These are phyloP conservation scores for Coregonus ussuriensis DNA, from an alignment of 2,797 vertebrate species.

Conservation along the genomic window DNA sequence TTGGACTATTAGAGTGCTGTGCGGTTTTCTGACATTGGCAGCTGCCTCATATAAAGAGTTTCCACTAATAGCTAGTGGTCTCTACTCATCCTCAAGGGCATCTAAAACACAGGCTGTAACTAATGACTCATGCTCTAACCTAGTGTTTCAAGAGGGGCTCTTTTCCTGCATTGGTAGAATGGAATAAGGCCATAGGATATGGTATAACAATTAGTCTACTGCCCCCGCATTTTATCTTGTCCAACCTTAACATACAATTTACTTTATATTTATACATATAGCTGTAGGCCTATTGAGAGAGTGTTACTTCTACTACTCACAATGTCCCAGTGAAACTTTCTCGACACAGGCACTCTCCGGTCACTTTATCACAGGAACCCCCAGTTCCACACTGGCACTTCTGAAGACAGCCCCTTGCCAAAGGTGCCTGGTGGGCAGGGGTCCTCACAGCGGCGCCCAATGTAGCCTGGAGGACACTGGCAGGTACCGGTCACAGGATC, in stretches of 20 bases:
- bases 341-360: slow-evolving; percentile 84
- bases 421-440: slow-evolving; percentile 77
- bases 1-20: no score
- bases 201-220: background rate
- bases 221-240: background rate
- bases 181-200: slow-evolving; percentile 15
- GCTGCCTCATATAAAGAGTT: slow-evolving; percentile 19
- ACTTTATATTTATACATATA: background rate
- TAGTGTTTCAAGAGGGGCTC: slow-evolving; percentile 7
- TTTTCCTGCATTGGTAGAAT: slow-evolving; percentile 36
- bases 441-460: slow-evolving; percentile 71
- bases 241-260: background rate
- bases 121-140: slow-evolving; percentile 48
- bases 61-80: slow-evolving; percentile 40
- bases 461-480: slow-evolving; percentile 79
- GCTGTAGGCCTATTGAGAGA: background rate
- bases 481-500: slow-evolving; percentile 81
- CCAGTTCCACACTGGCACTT: slow-evolving; percentile 80
- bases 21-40: no score
- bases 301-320: slow-evolving; percentile 60
- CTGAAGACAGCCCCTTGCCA: slow-evolving; percentile 75
- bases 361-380: slow-evolving; percentile 75
- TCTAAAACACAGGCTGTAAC: slow-evolving; percentile 47
- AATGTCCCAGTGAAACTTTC: slow-evolving; percentile 76
- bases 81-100: slow-evolving; percentile 56